Evolutionary conservation across 2,797 vertebrate genomes (phyloP).

Genomic region (Rhynchonycteris naso): DNA sequence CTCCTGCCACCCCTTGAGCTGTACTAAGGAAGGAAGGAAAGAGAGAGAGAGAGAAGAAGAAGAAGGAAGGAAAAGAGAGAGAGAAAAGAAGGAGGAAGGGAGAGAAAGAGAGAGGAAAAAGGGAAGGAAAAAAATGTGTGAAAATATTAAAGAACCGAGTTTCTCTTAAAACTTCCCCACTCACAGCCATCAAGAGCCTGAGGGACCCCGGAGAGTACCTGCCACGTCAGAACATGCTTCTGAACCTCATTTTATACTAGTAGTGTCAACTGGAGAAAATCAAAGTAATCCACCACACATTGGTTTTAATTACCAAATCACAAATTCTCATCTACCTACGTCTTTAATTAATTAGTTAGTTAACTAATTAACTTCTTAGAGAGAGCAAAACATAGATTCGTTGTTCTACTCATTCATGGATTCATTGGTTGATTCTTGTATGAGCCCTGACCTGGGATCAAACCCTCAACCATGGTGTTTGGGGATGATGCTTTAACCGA

Average conservation of each 20-base stretch:
- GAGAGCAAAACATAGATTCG: too few relatives aligned
- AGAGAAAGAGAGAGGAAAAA: background rate
- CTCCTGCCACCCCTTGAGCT: background rate
- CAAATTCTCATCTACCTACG: background rate
- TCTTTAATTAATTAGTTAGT: background rate
- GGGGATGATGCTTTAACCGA: too few relatives aligned
- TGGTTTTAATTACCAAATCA: background rate
- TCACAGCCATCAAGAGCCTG: background rate
- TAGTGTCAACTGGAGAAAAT: background rate
- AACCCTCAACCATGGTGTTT: too few relatives aligned
- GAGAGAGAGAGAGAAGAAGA: too few relatives aligned
- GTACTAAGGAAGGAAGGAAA: background rate
- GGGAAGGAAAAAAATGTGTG: background rate
- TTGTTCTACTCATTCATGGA: too few relatives aligned
- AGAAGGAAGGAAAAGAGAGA: background rate
- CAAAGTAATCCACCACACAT: background rate
- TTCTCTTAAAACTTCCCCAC: background rate
- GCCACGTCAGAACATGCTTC: background rate
- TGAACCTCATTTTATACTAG: background rate
- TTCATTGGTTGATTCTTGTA: too few relatives aligned
- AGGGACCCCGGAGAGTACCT: background rate
- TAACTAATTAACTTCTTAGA: too few relatives aligned
- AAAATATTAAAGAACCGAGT: background rate
- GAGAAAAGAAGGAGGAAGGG: too few relatives aligned
- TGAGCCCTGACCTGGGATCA: too few relatives aligned